Evolutionary conservation across 2,113 vertebrate species (phyloP), one percentile per base, ranked within the genome.

Genomic region (Hyla sarda): DNA sequence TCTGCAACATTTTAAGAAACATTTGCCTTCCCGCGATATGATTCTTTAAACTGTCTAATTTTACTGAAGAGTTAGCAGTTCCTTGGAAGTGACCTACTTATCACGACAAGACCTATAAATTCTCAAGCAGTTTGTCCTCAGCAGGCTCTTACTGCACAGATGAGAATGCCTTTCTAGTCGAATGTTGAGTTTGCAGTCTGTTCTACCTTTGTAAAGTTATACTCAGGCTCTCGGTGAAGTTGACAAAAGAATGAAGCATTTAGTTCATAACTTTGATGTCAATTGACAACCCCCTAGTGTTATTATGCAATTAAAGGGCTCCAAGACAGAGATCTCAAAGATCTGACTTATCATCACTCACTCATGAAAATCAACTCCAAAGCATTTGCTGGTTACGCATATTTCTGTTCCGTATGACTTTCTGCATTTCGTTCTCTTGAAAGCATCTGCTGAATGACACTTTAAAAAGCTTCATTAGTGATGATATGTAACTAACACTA

Each of bases 161-260:
- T 60, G 37, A 45, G 23, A 65, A 45, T 6, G 37, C 45, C 30
- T 72, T 71, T 80, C 21, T 45, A 37, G 52, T 7, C 77, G 65
- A n/a, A 75, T 41, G n/a, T 74, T 14, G 54, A 45, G 67, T 28
- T 56, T 72, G 65, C 82, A 62, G 50, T 81, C 48, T 88, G 12
- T 88, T 89, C 87, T 91, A 72, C 82, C 69, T 89, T 89, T 89
- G 72, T 90, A 88, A 91, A 91, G 89, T 89, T 80, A 1, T 88
- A 84, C 62, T 87, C 88, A 72, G 89, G 83, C 84, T 91, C 52
- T 89, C 87, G 90, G 85, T 88, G 85, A n/a, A 13, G 1, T 88
- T 89, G 30, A 88, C 82, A 89, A 90, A 90, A 89, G 82, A 73
- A 85, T 88, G 79, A 88, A 47, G 85, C 72, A 86, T 86, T 89